Evolutionary conservation across 2,888 invertebrate genomes (phyloP).

Genomic region (Macrosiphum euphorbiae): DNA sequence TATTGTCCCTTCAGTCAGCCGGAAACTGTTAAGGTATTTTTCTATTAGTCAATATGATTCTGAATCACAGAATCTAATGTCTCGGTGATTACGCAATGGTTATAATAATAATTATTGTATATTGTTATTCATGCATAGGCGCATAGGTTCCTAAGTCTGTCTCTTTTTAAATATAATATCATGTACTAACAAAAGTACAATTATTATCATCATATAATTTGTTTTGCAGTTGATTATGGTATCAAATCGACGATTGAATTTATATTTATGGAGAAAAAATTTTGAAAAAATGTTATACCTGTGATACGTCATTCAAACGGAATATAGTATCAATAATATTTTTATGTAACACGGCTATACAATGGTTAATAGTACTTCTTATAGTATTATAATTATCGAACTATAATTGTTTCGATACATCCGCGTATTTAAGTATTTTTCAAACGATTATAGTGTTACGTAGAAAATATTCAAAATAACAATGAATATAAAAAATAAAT

Average conservation of each 20-base stretch:
- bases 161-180: no score
- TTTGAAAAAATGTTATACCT: no score
- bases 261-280: no score
- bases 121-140: background rate
- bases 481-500: background rate
- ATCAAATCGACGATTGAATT: no score
- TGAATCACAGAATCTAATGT: background rate
- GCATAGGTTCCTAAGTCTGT: no score
- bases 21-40: background rate
- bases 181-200: no score
- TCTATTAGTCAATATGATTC: background rate
- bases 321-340: background rate
- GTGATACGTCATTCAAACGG: background rate
- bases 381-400: background rate
- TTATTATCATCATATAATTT: no score
- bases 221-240: no score
- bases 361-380: background rate
- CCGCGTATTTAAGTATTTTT: background rate
- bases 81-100: background rate
- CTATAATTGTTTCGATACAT: background rate
- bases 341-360: no score
- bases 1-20: background rate
- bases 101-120: background rate
- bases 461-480: background rate
- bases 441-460: background rate